A percentile compares a stretch with the other conserved stretches of the same genome.
These are phyloP conservation scores for Chionodraco myersi DNA, from an alignment of 2,113 vertebrate genomes.

Conservation along the genomic window DNA sequence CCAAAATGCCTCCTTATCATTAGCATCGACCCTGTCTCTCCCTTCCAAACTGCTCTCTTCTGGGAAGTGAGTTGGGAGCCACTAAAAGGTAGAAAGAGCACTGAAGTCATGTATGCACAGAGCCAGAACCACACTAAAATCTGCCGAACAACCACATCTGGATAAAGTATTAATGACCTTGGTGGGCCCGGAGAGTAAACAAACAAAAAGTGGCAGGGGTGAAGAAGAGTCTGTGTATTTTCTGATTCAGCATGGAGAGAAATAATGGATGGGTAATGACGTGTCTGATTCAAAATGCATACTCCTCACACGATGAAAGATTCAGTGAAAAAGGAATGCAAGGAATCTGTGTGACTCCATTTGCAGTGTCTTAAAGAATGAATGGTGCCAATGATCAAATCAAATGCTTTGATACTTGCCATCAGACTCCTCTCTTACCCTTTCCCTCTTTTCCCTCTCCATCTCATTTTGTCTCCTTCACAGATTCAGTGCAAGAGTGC, in stretches of 20 bases:
- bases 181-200: conserved; percentile 24
- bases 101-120: conserved; percentile 7
- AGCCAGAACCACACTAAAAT: conserved; percentile 28
- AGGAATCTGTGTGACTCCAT: conserved; percentile 42
- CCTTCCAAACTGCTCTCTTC: conserved; percentile 33
- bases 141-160: conserved; percentile 28
- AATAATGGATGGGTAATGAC: conserved; percentile 24
- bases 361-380: conserved; percentile 56
- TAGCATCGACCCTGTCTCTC: conserved; percentile 23
- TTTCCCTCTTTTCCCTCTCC: conserved; percentile 9
- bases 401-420: conserved; percentile 69
- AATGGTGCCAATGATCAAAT: conserved; percentile 69
- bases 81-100: conserved; percentile 28
- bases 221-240: conserved; percentile 12
- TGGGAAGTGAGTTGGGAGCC: conserved; percentile 57
- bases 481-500: conserved; percentile 99
- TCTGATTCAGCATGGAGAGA: conserved; percentile 4
- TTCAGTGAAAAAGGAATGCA: conserved; percentile 14
- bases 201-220: neutral
- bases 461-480: conserved; percentile 67
- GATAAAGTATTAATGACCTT: conserved; percentile 60
- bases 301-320: conserved; percentile 30
- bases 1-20: conserved; percentile 41
- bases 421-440: conserved; percentile 60
- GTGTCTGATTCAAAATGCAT: conserved; percentile 45